Evolutionary conservation across 1,140 invertebrate species (phyloP), one percentile per base, ranked within the genome.

Genomic region (Drosophila kohkoa): DNA sequence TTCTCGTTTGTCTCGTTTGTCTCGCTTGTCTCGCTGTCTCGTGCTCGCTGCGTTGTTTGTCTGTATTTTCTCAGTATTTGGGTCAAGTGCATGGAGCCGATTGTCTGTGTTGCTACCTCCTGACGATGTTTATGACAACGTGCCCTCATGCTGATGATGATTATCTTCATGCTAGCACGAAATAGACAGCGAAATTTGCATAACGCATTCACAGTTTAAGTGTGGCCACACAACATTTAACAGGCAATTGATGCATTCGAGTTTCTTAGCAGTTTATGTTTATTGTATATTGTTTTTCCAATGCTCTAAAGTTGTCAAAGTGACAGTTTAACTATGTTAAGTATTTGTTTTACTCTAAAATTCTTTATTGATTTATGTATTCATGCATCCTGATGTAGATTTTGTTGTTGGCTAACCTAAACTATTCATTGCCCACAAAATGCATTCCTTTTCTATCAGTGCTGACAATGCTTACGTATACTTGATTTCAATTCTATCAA

Each of bases 61-160:
- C 46, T 25, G 25, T 51, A 30, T 57, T 54, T 28, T 32, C 68
- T 78, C 59, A 62, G 81, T 80, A 89, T 89, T 81, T 90, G 65
- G 87, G 86, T 90, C 86, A 90, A 90, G 86, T 90, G 86, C 86
- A 87, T 82, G 73, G 69, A 69, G 54, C 63, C 64, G 60, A 41
- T 72, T 60, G 68, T 65, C 55, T 64, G 51, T n/a, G 51, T n/a
- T 46, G 49, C 10, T 48, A 20, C n/a, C 65, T 16, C 30, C 55
- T 41, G n/a, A 8, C 57, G 16, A 57, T 54, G 55, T 54, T 38
- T 5, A 28, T 46, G 52, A 65, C 41, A 20, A 51, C 8, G 59
- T n/a, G 15, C 38, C 16, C 15, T 15, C 20, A 25, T 25, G 51
- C 49, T 30, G 59, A 65, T 28, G 43, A 43, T 30, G 32, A 41